These are phyloP conservation scores for Mythimna loreyi DNA, from an alignment of 2,888 invertebrate genomes.

Conservation along the genomic window DNA sequence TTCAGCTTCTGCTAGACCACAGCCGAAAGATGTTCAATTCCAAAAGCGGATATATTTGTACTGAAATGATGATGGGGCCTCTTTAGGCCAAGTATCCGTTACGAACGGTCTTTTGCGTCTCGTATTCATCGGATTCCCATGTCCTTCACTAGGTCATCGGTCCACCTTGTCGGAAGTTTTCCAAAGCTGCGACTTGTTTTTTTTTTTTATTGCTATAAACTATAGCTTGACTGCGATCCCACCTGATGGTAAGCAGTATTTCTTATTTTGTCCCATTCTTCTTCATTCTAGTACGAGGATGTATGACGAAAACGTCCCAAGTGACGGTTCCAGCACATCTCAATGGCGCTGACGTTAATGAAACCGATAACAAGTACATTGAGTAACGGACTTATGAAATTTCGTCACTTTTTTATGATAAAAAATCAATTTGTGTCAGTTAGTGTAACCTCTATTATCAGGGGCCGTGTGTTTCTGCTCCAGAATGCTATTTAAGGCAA, in stretches of 20 bases:
- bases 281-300: not conserved
- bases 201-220: too few species aligned
- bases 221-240: too few species aligned
- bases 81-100: too few species aligned
- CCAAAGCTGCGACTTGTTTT: too few species aligned
- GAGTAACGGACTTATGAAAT: constrained; percentile 79
- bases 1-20: not conserved
- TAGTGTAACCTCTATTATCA: constrained; percentile 65
- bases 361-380: constrained; percentile 80
- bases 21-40: too few species aligned
- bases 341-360: constrained; percentile 79
- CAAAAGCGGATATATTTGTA: too few species aligned
- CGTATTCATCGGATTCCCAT: too few species aligned
- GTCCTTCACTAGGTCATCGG: too few species aligned
- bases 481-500: constrained; percentile 47
- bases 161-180: too few species aligned
- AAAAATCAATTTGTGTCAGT: constrained; percentile 89
- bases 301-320: constrained; percentile 17
- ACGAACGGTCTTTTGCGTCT: too few species aligned
- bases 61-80: too few species aligned
- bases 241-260: too few species aligned
- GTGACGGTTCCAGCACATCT: constrained; percentile 60
- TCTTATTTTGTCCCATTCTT: not conserved
- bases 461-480: constrained; percentile 57
- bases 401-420: constrained; percentile 83